Evolutionary conservation across 53 echinoderm and acorn worm species (phyloP), one percentile per base, ranked within the genome.

Genomic region (Arbacia lixula): DNA sequence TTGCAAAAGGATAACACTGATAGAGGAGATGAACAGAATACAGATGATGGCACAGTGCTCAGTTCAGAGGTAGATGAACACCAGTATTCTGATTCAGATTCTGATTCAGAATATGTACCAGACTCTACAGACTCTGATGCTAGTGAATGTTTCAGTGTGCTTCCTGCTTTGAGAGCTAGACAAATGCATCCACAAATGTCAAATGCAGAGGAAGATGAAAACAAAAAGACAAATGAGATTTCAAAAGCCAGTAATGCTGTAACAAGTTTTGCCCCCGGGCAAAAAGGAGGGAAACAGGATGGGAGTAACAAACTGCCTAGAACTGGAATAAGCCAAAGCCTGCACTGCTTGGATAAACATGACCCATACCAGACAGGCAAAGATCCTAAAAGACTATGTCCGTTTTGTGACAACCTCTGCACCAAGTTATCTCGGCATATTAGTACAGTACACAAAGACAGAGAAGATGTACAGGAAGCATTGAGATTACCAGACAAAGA

Each of bases 371-470:
- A 2, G 53, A 53, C 53, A 53, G 6, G 6, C 53, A 53, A 6
- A 3, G 53, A 53, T 4, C 53, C 53, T 3, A 53, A 53, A 53
- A 3, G 53, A 53, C 6, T 53, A 53, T 53, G 53, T 53, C 54
- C 22, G 8, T 54, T 54, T 12, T 54, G 54, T 54, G 54, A 54
- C 24, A 54, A 21, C 54, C 24, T 54, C 54, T 12, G 12, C 24
- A 54, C 54, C 54, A 54, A 54, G 54, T 54, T 54, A 19, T 54
- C 54, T 54, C n/a, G 54, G 54, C 54, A 54, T 54, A 54, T 21
- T 54, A 3, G 53, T 53, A 53, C 53, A 3, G 53, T 53, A 53
- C 53, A 53, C 53, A 53, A 53, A 53, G 53, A 53, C 11, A 53
- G 53, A 53, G 53, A n/a, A n/a, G n/a, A 53, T 53, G 53, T 53